A percentile compares a stretch with the other conserved stretches of the same genome.
phyloP scores from a whole-genome alignment of 2,888 invertebrate genomes.

The Acanthacorydalis orientalis region DNA sequence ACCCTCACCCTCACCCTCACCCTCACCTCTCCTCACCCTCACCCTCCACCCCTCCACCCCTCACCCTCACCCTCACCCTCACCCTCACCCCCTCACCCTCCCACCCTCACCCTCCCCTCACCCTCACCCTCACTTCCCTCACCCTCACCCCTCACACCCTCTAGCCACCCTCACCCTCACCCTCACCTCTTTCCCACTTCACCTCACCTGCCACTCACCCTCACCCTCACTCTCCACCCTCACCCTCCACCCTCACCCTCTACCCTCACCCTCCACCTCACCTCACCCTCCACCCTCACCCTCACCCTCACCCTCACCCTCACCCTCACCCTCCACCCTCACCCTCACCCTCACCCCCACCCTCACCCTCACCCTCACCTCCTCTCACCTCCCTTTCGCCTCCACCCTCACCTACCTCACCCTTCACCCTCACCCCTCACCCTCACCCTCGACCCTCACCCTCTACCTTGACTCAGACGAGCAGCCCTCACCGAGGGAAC shows the following conservation, averaged over 20 bases:
- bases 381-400: neutral
- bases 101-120: neutral
- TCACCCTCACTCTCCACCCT: neutral
- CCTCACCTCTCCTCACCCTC: neutral
- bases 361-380: neutral
- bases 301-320: neutral
- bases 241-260: neutral
- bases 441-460: slow-evolving; percentile 13
- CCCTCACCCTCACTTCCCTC: neutral
- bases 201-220: neutral
- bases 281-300: neutral
- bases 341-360: neutral
- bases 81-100: neutral
- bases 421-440: slow-evolving; percentile 13
- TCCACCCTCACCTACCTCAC: slow-evolving; percentile 10
- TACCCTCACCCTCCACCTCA: neutral
- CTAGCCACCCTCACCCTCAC: neutral
- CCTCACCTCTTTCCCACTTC: neutral
- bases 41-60: neutral
- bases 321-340: neutral
- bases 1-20: neutral
- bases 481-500: too few relatives aligned
- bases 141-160: neutral
- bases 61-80: neutral
- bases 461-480: slow-evolving; percentile 19